A percentile compares a stretch with the other conserved stretches of the same genome.
Conservation (phyloP, 2,113 vertebrate genomes). For the Ptilonorhynchus violaceus region DNA sequence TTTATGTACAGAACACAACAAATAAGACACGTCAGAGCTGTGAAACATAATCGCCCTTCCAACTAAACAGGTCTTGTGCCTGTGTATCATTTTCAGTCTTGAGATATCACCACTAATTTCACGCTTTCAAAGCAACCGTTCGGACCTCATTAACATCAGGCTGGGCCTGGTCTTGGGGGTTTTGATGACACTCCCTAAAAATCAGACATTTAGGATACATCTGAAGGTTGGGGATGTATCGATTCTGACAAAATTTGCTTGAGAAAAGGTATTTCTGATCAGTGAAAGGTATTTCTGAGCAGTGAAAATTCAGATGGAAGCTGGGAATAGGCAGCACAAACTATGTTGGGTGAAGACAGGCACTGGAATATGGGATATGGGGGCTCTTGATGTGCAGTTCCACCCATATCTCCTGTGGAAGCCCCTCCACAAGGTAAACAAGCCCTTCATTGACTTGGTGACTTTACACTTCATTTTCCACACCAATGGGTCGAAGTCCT, state of each 20-base stretch:
- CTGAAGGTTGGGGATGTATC: not conserved
- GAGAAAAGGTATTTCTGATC: not conserved
- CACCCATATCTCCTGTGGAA: not conserved
- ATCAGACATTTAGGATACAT: not conserved
- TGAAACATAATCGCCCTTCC: not conserved
- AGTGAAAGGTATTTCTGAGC: no score
- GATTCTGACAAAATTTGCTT: not conserved
- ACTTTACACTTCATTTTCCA: not conserved
- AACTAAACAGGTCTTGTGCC: not conserved
- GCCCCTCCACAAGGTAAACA: not conserved
- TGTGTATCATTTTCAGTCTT: not conserved
- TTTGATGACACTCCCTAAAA: not conserved
- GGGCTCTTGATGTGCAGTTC: not conserved
- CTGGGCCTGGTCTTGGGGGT: not conserved
- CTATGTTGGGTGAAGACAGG: not conserved
- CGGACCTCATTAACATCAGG: not conserved
- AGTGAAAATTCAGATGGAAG: not conserved
- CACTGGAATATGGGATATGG: not conserved
- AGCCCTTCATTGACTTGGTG: not conserved
- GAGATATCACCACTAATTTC: not conserved
- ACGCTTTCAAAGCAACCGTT: not conserved
- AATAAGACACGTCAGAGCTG: not conserved
- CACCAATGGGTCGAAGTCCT: not conserved
- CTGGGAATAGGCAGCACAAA: not conserved
- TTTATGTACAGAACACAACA: not conserved